phyloP scores from a whole-genome alignment of 2,797 vertebrate genomes.

The Stomatorhinus walkeri region DNA sequence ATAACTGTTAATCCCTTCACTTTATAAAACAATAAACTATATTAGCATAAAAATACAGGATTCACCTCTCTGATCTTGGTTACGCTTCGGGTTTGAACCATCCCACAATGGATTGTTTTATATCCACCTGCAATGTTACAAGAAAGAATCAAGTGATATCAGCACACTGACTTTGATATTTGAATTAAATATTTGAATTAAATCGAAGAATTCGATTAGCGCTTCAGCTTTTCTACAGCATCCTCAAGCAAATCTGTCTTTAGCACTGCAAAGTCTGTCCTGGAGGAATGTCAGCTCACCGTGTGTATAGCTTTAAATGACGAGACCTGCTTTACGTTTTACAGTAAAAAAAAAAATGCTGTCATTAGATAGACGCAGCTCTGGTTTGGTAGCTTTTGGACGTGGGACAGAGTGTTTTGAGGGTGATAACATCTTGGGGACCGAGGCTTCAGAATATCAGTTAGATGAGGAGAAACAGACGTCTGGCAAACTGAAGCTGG shows the following conservation, averaged over 20 bases:
- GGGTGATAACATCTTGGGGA: not conserved
- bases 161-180: not conserved
- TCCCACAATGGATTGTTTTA: not conserved
- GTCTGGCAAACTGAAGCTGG: not conserved
- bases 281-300: not conserved
- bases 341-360: not conserved
- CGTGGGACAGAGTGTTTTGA: not conserved
- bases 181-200: not conserved
- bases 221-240: too few relatives aligned
- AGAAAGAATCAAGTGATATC: not conserved
- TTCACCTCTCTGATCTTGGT: not conserved
- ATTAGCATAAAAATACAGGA: not conserved
- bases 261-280: not conserved
- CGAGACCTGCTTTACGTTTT: not conserved
- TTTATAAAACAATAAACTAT: not conserved
- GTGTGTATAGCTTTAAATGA: not conserved
- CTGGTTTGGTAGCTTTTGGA: not conserved
- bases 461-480: not conserved
- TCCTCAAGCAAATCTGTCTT: not conserved
- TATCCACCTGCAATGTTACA: not conserved
- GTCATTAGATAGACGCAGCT: not conserved
- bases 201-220: not conserved
- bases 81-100: not conserved
- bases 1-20: not conserved
- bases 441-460: not conserved